Evolutionary conservation across 2,888 invertebrate species (phyloP).

Genomic region (Sclerodermus sp.): DNA sequence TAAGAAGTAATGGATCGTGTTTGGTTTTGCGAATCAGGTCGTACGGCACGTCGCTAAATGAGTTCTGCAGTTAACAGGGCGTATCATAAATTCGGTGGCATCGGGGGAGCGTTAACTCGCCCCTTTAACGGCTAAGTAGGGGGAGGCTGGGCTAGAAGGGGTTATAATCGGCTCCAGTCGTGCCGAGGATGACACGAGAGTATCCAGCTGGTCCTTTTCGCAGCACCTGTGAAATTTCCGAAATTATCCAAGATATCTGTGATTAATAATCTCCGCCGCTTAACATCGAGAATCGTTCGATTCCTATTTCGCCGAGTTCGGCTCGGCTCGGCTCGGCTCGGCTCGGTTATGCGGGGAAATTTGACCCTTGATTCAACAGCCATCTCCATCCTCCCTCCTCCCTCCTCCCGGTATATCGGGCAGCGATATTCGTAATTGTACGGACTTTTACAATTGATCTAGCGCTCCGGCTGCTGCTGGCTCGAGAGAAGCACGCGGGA

Average conservation of each 20-base stretch:
- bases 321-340: no score
- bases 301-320: no score
- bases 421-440: no score
- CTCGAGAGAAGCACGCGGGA: no score
- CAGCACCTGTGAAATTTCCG: slow-evolving; percentile 21
- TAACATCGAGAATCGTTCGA: no score
- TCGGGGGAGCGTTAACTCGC: slow-evolving; percentile 19
- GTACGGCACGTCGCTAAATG: slow-evolving; percentile 13
- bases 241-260: slow-evolving; percentile 31
- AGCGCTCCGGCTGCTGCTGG: no score
- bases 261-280: slow-evolving; percentile 24
- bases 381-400: no score
- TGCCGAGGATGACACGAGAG: slow-evolving; percentile 24
- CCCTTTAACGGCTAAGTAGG: slow-evolving; percentile 15
- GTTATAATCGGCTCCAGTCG: slow-evolving; percentile 24
- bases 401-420: no score
- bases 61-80: slow-evolving; percentile 26
- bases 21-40: slow-evolving; percentile 12
- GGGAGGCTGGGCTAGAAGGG: not conserved
- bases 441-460: no score
- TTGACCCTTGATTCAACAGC: no score
- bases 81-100: slow-evolving; percentile 22
- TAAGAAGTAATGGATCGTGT: not conserved
- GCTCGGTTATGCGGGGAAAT: no score
- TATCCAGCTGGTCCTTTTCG: slow-evolving; percentile 9